These are phyloP conservation scores for Drosophila nasuta DNA, from an alignment of 1,140 invertebrate genomes.

Conservation along the genomic window DNA sequence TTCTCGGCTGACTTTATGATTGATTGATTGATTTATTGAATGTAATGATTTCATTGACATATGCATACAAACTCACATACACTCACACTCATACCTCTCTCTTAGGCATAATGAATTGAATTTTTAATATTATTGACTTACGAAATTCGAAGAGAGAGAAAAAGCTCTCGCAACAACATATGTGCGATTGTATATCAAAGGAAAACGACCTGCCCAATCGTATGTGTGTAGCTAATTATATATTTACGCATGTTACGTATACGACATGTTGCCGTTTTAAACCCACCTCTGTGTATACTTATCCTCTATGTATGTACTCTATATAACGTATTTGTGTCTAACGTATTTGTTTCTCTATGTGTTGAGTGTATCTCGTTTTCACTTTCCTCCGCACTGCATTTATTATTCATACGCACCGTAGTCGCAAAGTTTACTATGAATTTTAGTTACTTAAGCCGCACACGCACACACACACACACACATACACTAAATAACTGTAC, in stretches of 20 bases:
- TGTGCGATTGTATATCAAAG: constrained; percentile 5
- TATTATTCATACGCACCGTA: constrained; percentile 75
- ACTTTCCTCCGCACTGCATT: constrained; percentile 32
- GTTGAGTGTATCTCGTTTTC: constrained; percentile 17
- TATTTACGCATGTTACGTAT: constrained; percentile 41
- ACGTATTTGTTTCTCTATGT: constrained; percentile 23
- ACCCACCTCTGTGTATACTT: constrained; percentile 29
- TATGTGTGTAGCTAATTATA: constrained; percentile 23
- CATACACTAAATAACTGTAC: not conserved
- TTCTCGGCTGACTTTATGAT: constrained; percentile 49
- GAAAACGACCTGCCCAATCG: constrained; percentile 17
- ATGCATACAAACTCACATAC: constrained; percentile 46
- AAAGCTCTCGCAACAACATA: not conserved
- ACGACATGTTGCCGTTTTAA: constrained; percentile 18
- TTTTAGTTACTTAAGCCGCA: constrained; percentile 57
- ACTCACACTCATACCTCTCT: constrained; percentile 3
- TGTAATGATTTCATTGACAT: constrained; percentile 56
- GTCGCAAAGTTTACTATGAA: constrained; percentile 60
- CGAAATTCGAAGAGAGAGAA: not conserved
- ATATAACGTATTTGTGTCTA: constrained; percentile 30
- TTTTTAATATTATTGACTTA: constrained; percentile 27
- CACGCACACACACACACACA: constrained; percentile 8
- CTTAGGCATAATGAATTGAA: constrained; percentile 57
- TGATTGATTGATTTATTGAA: constrained; percentile 68
- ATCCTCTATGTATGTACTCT: constrained; percentile 6